Evolutionary conservation across 37 sponge, comb jelly and placozoan species (phyloP).

Genomic region (Ephydatia muelleri): DNA sequence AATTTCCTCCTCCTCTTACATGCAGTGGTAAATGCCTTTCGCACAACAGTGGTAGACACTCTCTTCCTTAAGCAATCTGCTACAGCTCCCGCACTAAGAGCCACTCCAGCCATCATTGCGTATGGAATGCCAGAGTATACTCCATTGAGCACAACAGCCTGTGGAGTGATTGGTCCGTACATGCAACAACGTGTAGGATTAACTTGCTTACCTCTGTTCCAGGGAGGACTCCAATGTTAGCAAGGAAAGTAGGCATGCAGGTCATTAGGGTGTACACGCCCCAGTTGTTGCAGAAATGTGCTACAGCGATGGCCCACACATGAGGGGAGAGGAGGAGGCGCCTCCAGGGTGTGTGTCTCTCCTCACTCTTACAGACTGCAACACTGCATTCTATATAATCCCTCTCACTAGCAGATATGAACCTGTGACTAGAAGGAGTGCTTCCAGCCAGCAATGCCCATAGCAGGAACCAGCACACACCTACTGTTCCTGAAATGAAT

Average conservation of each 20-base stretch:
- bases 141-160: slow-evolving; percentile 62
- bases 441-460: slow-evolving; percentile 81
- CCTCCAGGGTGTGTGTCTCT: slow-evolving; percentile 56
- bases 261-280: slow-evolving; percentile 89
- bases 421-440: slow-evolving; percentile 69
- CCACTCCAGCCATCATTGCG: slow-evolving; percentile 24
- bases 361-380: neutral
- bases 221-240: slow-evolving; percentile 4
- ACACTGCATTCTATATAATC: slow-evolving; percentile 75
- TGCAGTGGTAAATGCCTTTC: slow-evolving; percentile 54
- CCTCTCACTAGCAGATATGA: slow-evolving; percentile 70
- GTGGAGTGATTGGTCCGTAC: neutral
- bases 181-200: neutral
- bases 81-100: slow-evolving; percentile 40
- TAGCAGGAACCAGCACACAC: slow-evolving; percentile 82
- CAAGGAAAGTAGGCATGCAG: slow-evolving; percentile 83
- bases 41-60: slow-evolving; percentile 54
- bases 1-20: slow-evolving; percentile 60
- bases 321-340: slow-evolving; percentile 74
- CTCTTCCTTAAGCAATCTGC: slow-evolving; percentile 67
- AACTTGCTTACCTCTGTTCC: neutral
- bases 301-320: slow-evolving; percentile 80
- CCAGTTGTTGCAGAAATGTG: slow-evolving; percentile 88
- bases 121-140: slow-evolving; percentile 83
- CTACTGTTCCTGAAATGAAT: slow-evolving; percentile 62